Base-by-base conservation (phyloP, 1,140 invertebrate species). In the Adoxophyes honmai region DNA sequence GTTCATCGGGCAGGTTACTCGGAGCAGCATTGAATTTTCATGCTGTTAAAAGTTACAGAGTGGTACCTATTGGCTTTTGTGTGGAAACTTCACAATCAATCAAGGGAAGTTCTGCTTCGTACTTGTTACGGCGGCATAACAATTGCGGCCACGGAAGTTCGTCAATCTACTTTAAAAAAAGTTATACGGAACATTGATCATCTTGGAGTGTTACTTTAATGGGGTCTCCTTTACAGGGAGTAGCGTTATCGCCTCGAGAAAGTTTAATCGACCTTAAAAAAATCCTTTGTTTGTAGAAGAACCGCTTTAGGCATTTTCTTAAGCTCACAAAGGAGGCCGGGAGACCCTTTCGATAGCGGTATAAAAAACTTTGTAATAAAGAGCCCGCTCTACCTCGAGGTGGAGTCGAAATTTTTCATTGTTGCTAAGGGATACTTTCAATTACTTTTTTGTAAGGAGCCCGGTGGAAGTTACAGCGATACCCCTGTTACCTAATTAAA, bases 221-320 rank as follows among this genome's bases (percentile, higher is more conserved):
- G 33, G 35, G 52, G 14, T 53, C 52, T 35, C 14, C 10, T 53
- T 34, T 34, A 15, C 14, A 53, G 21, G 13, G 52, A 53, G 52
- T 36, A 52, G 60, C 74, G 59, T 72, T 72, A 75, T 71, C 60
- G 64, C 57, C 54, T 70, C 70, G 44, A 60, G 61, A 74, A 78
- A 80, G 77, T 78, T 78, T 72, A 80, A 82, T 82, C 71, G 77
- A 74, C 71, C 70, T 62, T 73, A 73, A 72, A 78, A n/a, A 70
- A 75, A 75, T 70, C 70, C 71, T 79, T 81, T 75, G 71, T 78
- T 66, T 68, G 59, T 69, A 60, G 62, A 61, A 66, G 63, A 65
- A 63, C 60, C 53, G 62, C 63, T 62, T 66, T 42, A 21, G 34
- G 55, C 64, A 57, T 67, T 66, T 59, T 55, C 57, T 53, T 16